Base-by-base conservation (phyloP, 2,888 invertebrate genomes). In the Orthosia gothica region DNA sequence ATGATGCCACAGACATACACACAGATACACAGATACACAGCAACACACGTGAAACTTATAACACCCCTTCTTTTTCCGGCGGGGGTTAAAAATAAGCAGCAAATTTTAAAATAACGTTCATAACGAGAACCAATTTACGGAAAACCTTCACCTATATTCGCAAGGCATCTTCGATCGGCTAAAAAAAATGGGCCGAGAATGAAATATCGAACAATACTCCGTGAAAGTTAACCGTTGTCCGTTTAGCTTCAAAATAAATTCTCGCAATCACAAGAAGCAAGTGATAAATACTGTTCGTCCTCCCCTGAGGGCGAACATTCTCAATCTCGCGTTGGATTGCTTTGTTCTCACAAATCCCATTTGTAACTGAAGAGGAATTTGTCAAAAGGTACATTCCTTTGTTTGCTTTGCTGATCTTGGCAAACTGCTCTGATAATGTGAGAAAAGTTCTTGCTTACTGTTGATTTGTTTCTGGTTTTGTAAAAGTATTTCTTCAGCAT, bases 251-350 rank as follows among this genome's bases (percentile, higher is more conserved):
- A 75, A 79, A 82, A 85, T 74, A 84, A 81, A 78, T 79, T 78
- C 76, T 26, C 47, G 57, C 70, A 79, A 78, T 81, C 78, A 70
- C 47, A 71, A 81, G 68, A 32, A 65, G 52, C 66, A 40, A 75
- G 81, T 82, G 81, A 89, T 89, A 89, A 90, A 89, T 90, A 90
- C 89, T 89, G 82, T 86, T 85, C 80, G 74, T 58, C 67, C 72
- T 84, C 84, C 87, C 84, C 70, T 61, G 82, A 74, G 87, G 82
- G 52, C 71, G 70, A 79, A 79, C 84, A 76, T 82, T 84, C 87
- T 88, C 87, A 87, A 90, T 89, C 88, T 87, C 77, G 70, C 70
- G 75, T 71, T 80, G 76, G 83, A 88, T 91, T 87, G 87, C 81
- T 77, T 87, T 87, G 86, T 84, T 83, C 71, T 76, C 79, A 76